Percentiles rank a stretch among this genome's conserved stretches.
Conservation (phyloP, 2,113 vertebrate genomes). For the Genyomyrus donnyi region DNA sequence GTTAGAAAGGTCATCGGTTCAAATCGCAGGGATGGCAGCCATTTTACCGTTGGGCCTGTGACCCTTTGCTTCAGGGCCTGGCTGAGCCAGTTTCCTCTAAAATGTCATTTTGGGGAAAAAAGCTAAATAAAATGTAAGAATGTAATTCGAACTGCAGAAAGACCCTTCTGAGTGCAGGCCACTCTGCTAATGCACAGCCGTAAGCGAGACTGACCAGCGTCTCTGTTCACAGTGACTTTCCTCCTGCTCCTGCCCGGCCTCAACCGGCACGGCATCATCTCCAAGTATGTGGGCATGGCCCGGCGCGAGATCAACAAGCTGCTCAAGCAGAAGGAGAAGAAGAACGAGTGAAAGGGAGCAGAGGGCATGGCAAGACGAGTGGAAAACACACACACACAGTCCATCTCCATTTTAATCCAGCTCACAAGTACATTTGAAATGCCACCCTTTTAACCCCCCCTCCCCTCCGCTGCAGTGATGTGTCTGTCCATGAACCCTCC, state of each 20-base stretch:
- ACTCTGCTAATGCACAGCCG: not conserved
- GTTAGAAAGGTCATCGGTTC: not conserved
- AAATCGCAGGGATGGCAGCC: not conserved
- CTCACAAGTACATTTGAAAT: not conserved
- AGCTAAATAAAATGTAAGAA: not conserved
- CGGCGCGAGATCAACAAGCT: constrained; percentile 96
- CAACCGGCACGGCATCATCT: constrained; percentile 88
- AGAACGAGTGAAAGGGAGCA: constrained; percentile 71
- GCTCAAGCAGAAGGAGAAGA: constrained; percentile 97
- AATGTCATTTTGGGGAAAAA: not conserved
- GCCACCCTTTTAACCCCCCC: too few relatives aligned
- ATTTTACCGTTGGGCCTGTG: not conserved
- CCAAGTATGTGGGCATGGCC: constrained; percentile 84
- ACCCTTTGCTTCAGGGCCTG: not conserved
- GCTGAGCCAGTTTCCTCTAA: not conserved
- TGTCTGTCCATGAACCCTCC: not conserved
- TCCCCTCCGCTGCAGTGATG: not conserved
- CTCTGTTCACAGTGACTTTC: constrained; percentile 70
- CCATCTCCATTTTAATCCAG: not conserved
- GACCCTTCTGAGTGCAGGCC: not conserved
- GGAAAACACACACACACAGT: not conserved
- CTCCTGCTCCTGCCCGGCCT: constrained; percentile 86
- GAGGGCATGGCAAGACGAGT: not conserved
- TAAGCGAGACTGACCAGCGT: not conserved
- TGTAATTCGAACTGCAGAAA: not conserved